Percentiles rank a stretch among this genome's conserved stretches.
These are phyloP conservation scores for Tragelaphus imberbis DNA, from an alignment of 2,113 vertebrate species.

Conservation along the genomic window DNA sequence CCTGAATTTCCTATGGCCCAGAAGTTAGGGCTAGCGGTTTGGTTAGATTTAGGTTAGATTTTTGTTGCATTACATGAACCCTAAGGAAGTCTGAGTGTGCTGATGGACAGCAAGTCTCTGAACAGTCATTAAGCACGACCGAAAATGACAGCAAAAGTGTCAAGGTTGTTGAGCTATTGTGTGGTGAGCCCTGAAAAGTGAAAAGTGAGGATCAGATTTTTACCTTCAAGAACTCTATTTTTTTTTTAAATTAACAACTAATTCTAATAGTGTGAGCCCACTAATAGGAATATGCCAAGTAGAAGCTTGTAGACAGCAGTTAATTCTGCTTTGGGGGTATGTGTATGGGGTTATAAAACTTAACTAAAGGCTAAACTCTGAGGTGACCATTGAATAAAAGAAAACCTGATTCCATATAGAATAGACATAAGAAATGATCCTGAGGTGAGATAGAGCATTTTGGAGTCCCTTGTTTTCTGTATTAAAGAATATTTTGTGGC, in stretches of 20 bases:
- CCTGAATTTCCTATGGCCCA: background rate
- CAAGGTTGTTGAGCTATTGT: background rate
- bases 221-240: background rate
- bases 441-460: background rate
- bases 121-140: background rate
- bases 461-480: background rate
- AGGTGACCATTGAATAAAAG: background rate
- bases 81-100: background rate
- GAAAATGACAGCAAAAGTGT: background rate
- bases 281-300: background rate
- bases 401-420: background rate
- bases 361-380: background rate
- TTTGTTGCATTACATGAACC: background rate
- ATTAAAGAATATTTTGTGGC: background rate
- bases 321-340: background rate
- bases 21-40: background rate
- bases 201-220: background rate
- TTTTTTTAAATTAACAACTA: background rate
- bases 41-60: background rate
- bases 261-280: background rate
- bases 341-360: background rate
- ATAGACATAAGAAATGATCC: background rate
- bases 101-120: background rate
- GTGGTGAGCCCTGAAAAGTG: background rate
- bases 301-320: background rate